Percentiles rank a stretch among this genome's conserved stretches.
Evolutionary conservation across 2,888 invertebrate species (phyloP).

Genomic region (Pandemis heparana): DNA sequence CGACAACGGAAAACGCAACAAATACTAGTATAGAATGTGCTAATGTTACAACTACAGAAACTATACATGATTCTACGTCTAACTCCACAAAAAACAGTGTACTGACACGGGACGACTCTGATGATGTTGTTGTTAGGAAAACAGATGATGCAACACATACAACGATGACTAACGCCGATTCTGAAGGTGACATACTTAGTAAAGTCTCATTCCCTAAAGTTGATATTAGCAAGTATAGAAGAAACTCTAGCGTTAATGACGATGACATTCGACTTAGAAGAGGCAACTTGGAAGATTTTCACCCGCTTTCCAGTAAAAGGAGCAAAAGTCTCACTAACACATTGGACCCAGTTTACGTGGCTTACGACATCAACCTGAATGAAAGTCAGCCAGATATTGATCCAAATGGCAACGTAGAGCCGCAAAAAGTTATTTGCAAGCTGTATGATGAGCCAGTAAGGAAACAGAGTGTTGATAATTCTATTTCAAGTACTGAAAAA

Average conservation of each 20-base stretch:
- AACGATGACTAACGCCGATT: constrained; percentile 51
- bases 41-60: constrained; percentile 44
- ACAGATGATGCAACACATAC: constrained; percentile 15
- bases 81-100: neutral
- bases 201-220: constrained; percentile 73
- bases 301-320: constrained; percentile 70
- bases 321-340: constrained; percentile 77
- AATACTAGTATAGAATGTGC: neutral
- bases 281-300: constrained; percentile 79
- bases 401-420: constrained; percentile 72
- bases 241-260: constrained; percentile 80
- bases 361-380: constrained; percentile 76
- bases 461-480: constrained; percentile 74
- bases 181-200: constrained; percentile 66
- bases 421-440: constrained; percentile 77
- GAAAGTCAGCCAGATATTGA: constrained; percentile 62
- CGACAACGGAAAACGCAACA: constrained; percentile 48
- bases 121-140: constrained; percentile 31
- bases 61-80: constrained; percentile 43
- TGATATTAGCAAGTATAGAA: constrained; percentile 74
- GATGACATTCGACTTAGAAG: constrained; percentile 76
- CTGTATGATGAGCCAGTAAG: constrained; percentile 66
- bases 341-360: constrained; percentile 63
- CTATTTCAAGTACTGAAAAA: constrained; percentile 78
- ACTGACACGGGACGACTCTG: constrained; percentile 31